Evolutionary conservation across 2,797 vertebrate species (phyloP), one percentile per base, ranked within the genome.

Genomic region (Cephalopachus bancanus): DNA sequence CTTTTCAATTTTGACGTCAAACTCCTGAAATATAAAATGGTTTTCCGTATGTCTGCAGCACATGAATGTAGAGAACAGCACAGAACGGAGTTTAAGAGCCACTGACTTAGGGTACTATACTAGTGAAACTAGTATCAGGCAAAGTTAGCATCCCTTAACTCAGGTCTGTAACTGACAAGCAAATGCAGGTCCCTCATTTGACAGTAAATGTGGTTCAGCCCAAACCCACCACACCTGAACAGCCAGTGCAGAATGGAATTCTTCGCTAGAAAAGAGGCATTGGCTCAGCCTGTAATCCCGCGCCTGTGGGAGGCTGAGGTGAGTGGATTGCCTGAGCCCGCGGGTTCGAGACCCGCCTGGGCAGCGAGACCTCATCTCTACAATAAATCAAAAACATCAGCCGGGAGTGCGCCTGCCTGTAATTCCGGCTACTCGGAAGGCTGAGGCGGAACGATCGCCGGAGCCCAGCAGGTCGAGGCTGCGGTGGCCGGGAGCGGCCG

Each of bases 1-100:
- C 44, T 79, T 85, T 67, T 71, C 57, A 33, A 49, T 95, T 86
- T 85, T 55, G 81, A 72, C n/a, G 64, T 85, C 28, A 64, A 62
- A 16, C 8, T 64, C 72, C 51, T 86, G 69, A 72, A 33, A 72
- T 49, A 69, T 33, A 76, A 81, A 64, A 51, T 37, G 33, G 30
- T 78, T 83, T 69, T 51, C 22, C 60, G 51, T 78, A 67, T 79
- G 10, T 79, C 53, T 60, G 30, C 15, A 71, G 55, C 37, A 37
- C 71, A 53, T 57, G 51, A 87, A 87, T 30, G 67, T 85, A 24
- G 11, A 51, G 20, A 81, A 37, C 9, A 80, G 19, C 37, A 71
- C 44, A 72, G 44, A 87, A 28, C 51, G 30, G 20, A 49, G 69
- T 55, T 33, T 53, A 59, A 8, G 28, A 69, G 26, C 64, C 30